Evolutionary conservation across 2,113 vertebrate genomes (phyloP).

Genomic region (Pedetes capensis): DNA sequence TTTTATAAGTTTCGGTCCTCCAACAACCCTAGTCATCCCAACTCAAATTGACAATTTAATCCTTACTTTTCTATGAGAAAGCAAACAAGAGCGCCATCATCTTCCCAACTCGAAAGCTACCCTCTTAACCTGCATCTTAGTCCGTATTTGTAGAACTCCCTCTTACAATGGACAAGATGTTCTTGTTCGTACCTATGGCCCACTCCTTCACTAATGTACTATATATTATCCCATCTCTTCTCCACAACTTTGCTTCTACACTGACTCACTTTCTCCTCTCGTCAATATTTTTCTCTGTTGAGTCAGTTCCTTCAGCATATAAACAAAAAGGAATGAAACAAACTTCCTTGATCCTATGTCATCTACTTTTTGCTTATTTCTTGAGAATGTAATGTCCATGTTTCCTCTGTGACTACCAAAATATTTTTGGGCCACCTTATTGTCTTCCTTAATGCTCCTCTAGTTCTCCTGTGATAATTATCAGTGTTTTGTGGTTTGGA

Average conservation of each 20-base stretch:
- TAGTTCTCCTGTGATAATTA: not conserved
- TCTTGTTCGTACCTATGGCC: not conserved
- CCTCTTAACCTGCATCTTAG: not conserved
- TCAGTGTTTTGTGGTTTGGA: not conserved
- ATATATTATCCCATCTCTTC: not conserved
- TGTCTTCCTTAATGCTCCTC: not conserved
- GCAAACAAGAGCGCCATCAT: not conserved
- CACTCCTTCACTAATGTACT: not conserved
- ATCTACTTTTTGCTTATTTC: not conserved
- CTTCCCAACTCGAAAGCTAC: not conserved
- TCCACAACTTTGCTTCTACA: not conserved
- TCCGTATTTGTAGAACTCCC: not conserved
- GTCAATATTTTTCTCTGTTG: not conserved
- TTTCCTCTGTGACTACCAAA: not conserved
- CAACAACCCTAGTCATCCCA: not conserved
- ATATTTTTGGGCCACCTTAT: not conserved
- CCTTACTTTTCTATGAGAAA: not conserved
- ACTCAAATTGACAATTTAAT: not conserved
- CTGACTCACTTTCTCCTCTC: not conserved
- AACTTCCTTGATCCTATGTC: not conserved
- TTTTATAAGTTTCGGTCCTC: not conserved
- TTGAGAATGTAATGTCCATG: not conserved
- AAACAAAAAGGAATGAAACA: not conserved
- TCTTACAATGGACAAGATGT: not conserved
- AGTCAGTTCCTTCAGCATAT: not conserved